Conservation (phyloP, 2,888 invertebrate genomes). For the Pollenia griseotomentosa region DNA sequence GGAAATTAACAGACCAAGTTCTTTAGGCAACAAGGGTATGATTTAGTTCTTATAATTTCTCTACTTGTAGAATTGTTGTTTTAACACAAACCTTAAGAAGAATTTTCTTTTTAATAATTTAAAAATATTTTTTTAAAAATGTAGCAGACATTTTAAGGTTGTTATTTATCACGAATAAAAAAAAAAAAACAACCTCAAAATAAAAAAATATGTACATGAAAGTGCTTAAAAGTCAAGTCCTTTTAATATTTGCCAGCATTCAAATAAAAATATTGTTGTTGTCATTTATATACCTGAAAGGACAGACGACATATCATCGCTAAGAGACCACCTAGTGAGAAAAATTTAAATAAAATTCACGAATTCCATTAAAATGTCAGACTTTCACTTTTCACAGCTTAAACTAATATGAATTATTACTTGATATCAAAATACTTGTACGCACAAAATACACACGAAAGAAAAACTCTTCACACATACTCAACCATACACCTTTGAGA, state of each 20-base stretch:
- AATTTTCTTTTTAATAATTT: no score
- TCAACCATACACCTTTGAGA: background rate
- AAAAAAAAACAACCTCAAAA: background rate
- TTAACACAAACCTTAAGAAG: no score
- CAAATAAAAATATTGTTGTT: background rate
- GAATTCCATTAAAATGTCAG: conserved; percentile 77
- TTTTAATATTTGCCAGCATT: conserved; percentile 12
- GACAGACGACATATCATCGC: background rate
- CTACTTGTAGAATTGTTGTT: no score
- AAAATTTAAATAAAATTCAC: conserved; percentile 71
- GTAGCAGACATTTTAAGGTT: no score
- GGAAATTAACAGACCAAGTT: no score
- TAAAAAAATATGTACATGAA: background rate
- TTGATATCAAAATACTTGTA: conserved; percentile 14
- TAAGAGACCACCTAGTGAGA: conserved; percentile 43
- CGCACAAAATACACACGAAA: background rate
- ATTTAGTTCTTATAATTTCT: no score
- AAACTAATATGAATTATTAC: conserved; percentile 77
- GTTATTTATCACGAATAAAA: conserved; percentile 18
- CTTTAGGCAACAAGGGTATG: no score
- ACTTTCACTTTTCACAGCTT: conserved; percentile 77
- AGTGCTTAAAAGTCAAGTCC: conserved; percentile 41
- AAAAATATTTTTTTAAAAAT: no score
- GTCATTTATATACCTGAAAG: background rate
- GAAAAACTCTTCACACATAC: background rate